Conservation (phyloP, 2,113 vertebrate species). For the Nannobrachium achirus region DNA sequence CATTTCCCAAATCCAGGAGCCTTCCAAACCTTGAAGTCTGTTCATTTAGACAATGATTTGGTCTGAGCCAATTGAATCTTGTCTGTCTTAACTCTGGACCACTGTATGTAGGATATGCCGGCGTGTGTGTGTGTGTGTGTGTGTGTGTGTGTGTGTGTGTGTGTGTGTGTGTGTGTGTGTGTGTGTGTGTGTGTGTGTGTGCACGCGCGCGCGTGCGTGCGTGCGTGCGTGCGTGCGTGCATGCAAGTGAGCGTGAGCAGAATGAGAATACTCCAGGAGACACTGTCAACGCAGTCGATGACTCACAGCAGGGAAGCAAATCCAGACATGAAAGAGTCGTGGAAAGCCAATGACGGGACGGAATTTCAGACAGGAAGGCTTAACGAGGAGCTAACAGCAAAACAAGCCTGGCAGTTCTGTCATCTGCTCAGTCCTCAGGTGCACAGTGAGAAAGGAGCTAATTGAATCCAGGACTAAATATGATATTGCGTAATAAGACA, state of each 20-base stretch:
- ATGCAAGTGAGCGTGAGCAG: slow-evolving; percentile 45
- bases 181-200: background rate
- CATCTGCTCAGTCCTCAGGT: slow-evolving; percentile 44
- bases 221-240: background rate
- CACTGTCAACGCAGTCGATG: slow-evolving; percentile 30
- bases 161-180: slow-evolving; percentile 5
- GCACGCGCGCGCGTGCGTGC: background rate
- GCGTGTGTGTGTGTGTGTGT: background rate
- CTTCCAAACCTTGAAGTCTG: slow-evolving; percentile 37
- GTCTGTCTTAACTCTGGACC: slow-evolving; percentile 59
- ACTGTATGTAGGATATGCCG: slow-evolving; percentile 1
- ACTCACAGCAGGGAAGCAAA: slow-evolving; percentile 43
- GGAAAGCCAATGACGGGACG: slow-evolving; percentile 32
- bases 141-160: slow-evolving; percentile 18
- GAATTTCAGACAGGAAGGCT: slow-evolving; percentile 57
- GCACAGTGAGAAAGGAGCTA: slow-evolving; percentile 39
- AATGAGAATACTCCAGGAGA: slow-evolving; percentile 57
- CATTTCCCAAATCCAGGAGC: slow-evolving; percentile 45
- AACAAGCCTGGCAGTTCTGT: slow-evolving; percentile 34
- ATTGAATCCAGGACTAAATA: slow-evolving; percentile 59
- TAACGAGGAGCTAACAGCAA: slow-evolving; percentile 51
- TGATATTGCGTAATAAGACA: slow-evolving; percentile 55
- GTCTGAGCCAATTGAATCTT: slow-evolving; percentile 71
- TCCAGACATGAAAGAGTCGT: slow-evolving; percentile 46
- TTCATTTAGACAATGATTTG: slow-evolving; percentile 64